Percentiles rank a stretch among this genome's conserved stretches.
Conservation (phyloP, 2,797 vertebrate genomes). For the Pseudochromis fuscus region DNA sequence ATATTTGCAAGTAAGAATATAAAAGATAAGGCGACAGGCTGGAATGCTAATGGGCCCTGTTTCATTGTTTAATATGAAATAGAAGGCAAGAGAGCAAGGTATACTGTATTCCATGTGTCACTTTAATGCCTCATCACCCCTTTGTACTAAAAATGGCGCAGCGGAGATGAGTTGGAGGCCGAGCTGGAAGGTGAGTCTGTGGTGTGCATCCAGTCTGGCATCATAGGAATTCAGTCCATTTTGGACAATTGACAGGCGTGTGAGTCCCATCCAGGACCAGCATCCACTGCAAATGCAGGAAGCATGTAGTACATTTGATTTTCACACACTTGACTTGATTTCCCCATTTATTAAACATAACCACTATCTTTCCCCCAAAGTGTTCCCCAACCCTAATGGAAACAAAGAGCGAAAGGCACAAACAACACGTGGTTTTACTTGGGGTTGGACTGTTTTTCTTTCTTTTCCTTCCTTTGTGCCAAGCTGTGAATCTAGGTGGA, state of each 20-base stretch:
- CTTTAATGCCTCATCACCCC: constrained; percentile 31
- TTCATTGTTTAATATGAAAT: constrained; percentile 45
- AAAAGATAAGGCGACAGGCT: constrained; percentile 38
- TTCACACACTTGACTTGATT: not conserved
- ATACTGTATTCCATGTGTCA: constrained; percentile 8
- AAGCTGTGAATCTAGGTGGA: not conserved
- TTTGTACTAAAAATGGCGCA: not conserved
- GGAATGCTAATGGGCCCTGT: constrained; percentile 61
- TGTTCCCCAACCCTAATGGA: not conserved
- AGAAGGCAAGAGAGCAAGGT: constrained; percentile 12
- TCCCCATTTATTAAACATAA: not conserved
- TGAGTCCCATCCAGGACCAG: not conserved
- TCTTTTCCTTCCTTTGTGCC: not conserved
- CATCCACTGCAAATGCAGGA: not conserved
- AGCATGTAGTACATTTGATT: not conserved
- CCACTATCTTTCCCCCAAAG: not conserved
- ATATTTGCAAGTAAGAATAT: constrained; percentile 59
- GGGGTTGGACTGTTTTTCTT: not conserved
- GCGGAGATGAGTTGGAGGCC: not conserved
- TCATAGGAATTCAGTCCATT: not conserved
- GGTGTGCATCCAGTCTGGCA: not conserved
- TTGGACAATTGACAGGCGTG: not conserved
- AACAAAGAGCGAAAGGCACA: not conserved
- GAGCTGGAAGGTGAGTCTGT: not conserved
- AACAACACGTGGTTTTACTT: not conserved